These are phyloP conservation scores for Galbula dea DNA, from an alignment of 2,113 vertebrate species.

Conservation along the genomic window DNA sequence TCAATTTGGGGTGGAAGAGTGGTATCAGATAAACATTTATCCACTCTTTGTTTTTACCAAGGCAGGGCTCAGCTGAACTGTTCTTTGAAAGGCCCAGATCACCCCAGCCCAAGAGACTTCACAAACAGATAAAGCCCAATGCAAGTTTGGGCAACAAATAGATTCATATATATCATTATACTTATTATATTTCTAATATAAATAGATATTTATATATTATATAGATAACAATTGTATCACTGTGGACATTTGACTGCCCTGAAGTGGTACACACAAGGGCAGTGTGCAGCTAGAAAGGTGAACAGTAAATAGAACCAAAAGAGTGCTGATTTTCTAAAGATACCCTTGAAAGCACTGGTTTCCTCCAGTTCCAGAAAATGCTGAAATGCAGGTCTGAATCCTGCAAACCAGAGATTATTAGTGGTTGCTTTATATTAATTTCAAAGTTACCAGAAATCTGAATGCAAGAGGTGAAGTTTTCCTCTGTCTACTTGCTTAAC, in stretches of 20 bases:
- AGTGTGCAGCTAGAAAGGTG: conserved; percentile 1
- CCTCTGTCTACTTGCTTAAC: not conserved
- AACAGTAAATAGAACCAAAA: not conserved
- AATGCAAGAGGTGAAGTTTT: not conserved
- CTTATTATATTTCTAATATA: too few relatives aligned
- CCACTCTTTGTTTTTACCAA: not conserved
- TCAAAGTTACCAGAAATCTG: not conserved
- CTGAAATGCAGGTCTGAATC: conserved; percentile 1
- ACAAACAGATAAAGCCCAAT: conserved; percentile 11
- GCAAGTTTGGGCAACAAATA: not conserved
- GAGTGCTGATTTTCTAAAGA: conserved; percentile 7
- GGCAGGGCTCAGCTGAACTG: not conserved
- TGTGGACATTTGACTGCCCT: not conserved
- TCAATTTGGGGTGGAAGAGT: not conserved
- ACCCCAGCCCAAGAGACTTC: not conserved
- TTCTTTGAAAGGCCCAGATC: not conserved
- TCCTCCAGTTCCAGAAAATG: not conserved
- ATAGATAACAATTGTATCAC: too few relatives aligned
- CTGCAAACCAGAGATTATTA: not conserved
- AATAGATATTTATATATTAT: too few relatives aligned
- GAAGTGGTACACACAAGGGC: not conserved
- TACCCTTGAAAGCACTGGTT: not conserved
- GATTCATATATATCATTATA: too few relatives aligned
- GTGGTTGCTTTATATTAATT: not conserved
- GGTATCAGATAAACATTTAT: conserved; percentile 33